phyloP scores from a whole-genome alignment of 2,888 invertebrate species.

The Mythimna ferrago region DNA sequence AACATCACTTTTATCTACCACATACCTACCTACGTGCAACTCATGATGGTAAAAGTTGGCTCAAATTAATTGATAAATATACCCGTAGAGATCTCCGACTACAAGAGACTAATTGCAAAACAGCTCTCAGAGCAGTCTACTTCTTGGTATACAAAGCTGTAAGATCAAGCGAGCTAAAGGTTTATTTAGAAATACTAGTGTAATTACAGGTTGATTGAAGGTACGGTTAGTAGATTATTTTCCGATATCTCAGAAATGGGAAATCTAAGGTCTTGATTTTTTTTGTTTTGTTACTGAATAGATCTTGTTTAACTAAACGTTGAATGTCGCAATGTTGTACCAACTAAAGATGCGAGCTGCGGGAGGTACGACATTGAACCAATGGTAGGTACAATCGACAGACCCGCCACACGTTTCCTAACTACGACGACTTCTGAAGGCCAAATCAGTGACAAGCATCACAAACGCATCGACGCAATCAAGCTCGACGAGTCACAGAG shows the following conservation, averaged over 20 bases:
- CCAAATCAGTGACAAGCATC: no score
- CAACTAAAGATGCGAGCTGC: not conserved
- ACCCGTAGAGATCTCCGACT: not conserved
- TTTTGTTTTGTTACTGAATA: not conserved
- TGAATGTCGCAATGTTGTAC: not conserved
- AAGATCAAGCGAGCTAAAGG: conserved; percentile 1
- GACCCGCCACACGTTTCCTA: not conserved
- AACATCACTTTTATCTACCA: not conserved
- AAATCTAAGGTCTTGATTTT: no score
- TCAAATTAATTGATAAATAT: not conserved
- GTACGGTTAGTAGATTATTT: not conserved
- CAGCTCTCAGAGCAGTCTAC: not conserved
- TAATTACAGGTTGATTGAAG: not conserved
- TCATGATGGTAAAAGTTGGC: not conserved
- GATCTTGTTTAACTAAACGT: not conserved
- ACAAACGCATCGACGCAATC: not conserved
- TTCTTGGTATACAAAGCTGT: not conserved
- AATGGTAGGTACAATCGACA: not conserved
- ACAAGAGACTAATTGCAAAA: conserved; percentile 3
- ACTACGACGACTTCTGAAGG: not conserved
- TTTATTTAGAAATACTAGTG: not conserved
- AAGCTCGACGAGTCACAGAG: not conserved
- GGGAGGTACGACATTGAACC: not conserved
- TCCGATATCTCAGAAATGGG: not conserved
- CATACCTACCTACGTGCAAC: no score